These are phyloP conservation scores for Drosophila saltans DNA, from an alignment of 1,140 invertebrate species.

Conservation along the genomic window DNA sequence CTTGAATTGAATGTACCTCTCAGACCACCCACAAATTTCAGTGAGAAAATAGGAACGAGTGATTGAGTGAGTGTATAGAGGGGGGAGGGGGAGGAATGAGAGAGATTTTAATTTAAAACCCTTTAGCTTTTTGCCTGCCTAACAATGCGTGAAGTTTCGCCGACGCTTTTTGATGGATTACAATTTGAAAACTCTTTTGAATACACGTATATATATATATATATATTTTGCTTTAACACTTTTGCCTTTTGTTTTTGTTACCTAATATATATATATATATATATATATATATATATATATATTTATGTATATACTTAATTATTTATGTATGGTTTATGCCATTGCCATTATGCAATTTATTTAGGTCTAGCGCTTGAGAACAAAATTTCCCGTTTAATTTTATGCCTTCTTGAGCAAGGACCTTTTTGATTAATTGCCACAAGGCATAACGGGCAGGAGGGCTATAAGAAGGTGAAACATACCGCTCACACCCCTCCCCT, in stretches of 20 bases:
- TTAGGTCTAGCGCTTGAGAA: conserved; percentile 66
- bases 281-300: too few species aligned
- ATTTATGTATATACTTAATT: conserved; percentile 43
- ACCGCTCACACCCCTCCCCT: too few species aligned
- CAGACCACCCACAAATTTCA: conserved; percentile 65
- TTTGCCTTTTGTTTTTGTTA: conserved; percentile 59
- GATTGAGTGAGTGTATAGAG: too few species aligned
- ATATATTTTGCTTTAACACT: conserved; percentile 64
- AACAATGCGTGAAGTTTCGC: conserved; percentile 79
- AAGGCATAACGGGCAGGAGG: not conserved
- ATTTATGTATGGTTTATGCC: conserved; percentile 38
- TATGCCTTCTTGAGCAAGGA: conserved; percentile 54
- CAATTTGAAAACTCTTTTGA: conserved; percentile 28
- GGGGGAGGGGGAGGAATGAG: conserved; percentile 13
- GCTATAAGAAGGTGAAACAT: not conserved
- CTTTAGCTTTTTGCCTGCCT: conserved; percentile 51
- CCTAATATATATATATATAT: conserved; percentile 63
- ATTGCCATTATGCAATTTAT: conserved; percentile 70
- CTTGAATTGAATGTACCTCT: conserved; percentile 41
- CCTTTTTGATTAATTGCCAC: conserved; percentile 70
- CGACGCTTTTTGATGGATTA: conserved; percentile 76
- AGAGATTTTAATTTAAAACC: conserved; percentile 53
- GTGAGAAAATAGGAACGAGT: not conserved
- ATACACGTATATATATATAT: not conserved
- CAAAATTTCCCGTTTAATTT: conserved; percentile 59